A percentile compares a stretch with the other conserved stretches of the same genome.
These are phyloP conservation scores for Nematopogon swammerdamellus DNA, from an alignment of 2,888 invertebrate genomes.

Conservation along the genomic window DNA sequence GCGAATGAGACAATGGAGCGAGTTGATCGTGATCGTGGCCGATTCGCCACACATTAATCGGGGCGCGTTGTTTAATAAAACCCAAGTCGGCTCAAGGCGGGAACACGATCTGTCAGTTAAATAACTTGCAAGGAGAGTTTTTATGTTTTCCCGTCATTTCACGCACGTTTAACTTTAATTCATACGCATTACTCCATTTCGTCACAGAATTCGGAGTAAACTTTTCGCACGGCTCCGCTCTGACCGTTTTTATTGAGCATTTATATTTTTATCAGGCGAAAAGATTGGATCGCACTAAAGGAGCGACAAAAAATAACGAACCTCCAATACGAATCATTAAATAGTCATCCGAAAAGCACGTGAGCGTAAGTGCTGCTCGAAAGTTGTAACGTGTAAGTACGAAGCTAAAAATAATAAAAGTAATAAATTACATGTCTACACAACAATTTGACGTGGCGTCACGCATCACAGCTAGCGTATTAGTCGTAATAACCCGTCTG, in stretches of 20 bases:
- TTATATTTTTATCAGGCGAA: neutral
- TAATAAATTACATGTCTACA: neutral
- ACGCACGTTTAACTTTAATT: constrained; percentile 46
- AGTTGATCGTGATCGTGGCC: constrained; percentile 18
- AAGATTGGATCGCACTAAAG: neutral
- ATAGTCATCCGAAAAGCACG: neutral
- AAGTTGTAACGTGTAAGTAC: neutral
- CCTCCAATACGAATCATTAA: neutral
- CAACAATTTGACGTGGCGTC: neutral
- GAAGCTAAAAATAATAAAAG: neutral
- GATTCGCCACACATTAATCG: constrained; percentile 48
- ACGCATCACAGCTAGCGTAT: neutral
- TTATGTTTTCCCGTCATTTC: constrained; percentile 47
- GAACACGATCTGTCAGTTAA: constrained; percentile 25
- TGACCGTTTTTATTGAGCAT: neutral
- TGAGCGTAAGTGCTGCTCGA: neutral
- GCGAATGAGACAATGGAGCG: too few species aligned
- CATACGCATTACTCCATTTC: constrained; percentile 19
- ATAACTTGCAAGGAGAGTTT: constrained; percentile 33
- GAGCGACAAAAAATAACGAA: neutral
- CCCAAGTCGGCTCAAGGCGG: constrained; percentile 35
- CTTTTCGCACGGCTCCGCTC: neutral
- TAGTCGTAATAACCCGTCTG: neutral
- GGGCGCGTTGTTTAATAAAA: constrained; percentile 31
- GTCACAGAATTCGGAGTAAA: neutral